phyloP scores from a whole-genome alignment of 2,888 invertebrate species.

The Drosophila kanekoi region DNA sequence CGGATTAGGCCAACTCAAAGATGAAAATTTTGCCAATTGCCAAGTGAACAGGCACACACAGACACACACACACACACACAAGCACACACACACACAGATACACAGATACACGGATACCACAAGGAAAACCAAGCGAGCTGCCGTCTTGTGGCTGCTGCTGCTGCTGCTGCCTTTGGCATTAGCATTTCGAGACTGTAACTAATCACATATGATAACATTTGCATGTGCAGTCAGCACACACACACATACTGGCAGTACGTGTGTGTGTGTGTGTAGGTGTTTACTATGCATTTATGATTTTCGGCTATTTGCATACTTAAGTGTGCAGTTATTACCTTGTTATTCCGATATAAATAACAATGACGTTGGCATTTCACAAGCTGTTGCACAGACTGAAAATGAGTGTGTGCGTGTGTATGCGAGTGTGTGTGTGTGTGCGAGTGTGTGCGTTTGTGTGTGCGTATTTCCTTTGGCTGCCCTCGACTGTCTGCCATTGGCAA shows the following conservation, averaged over 20 bases:
- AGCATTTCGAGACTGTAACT: constrained; percentile 75
- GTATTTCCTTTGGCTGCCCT: constrained; percentile 17
- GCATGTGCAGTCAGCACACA: constrained; percentile 62
- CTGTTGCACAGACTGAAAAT: constrained; percentile 32
- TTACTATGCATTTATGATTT: constrained; percentile 63
- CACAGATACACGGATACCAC: neutral
- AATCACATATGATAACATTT: constrained; percentile 82
- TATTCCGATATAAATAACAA: constrained; percentile 79
- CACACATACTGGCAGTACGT: constrained; percentile 10
- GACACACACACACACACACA: constrained; percentile 8
- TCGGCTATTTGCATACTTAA: constrained; percentile 82
- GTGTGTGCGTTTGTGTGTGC: constrained; percentile 2
- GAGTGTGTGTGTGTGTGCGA: constrained; percentile 1
- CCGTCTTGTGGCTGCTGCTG: constrained; percentile 26
- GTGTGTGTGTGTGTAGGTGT: constrained; percentile 40
- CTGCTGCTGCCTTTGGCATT: constrained; percentile 53
- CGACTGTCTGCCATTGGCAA: constrained; percentile 49
- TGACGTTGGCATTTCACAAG: constrained; percentile 47
- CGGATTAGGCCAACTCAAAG: constrained; percentile 40
- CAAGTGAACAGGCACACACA: constrained; percentile 1
- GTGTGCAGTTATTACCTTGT: constrained; percentile 82
- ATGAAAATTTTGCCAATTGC: constrained; percentile 11
- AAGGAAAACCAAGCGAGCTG: constrained; percentile 12
- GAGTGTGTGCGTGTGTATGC: constrained; percentile 2
- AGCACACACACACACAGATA: constrained; percentile 4